Evolutionary conservation across 2,888 invertebrate genomes (phyloP), one percentile per base, ranked within the genome.

Genomic region (Athalia rosae): DNA sequence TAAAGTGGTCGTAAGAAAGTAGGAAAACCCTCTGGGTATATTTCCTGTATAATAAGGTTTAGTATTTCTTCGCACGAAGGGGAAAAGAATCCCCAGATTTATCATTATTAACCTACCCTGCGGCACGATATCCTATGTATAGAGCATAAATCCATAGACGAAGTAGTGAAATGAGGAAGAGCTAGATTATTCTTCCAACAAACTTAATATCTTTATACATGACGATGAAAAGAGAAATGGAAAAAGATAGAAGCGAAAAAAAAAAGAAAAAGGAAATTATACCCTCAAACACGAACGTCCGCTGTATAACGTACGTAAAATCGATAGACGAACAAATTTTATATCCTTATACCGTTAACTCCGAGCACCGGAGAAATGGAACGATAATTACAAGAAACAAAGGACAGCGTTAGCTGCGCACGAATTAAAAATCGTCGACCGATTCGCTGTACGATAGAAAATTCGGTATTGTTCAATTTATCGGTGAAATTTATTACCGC

Each of bases 1-100:
- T 67, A 6, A 67, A 71, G 58, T 9, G 56, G 13, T 71, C 58
- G 71, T 71, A 71, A 58, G 71, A 71, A 71, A 58, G 7, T 13
- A 61, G 9, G 58, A 59, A n/a, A n/a, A 67, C 7, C 67, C 53
- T 50, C 50, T 48, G 28, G 11, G 48, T 13, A 7, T 48, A 48
- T 28, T 66, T 50, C n/a, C 41, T 8, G 28, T 67, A 67, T 53
- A 53, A 67, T 53, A 67, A 67, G 71, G 56, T 58, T 71, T 43
- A 58, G 56, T 71, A 58, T 58, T 58, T 45, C 58, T 43, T 45
- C 5, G 43, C 71, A 58, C 58, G 71, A 71, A 67, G 11, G 28
- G 53, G 67, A 28, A 8, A 41, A 6, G 8, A 15, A 28, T 67
- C 67, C 8, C 15, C 45, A 11, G 13, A 67, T 67, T 67, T 9